Conservation (phyloP, 2,113 vertebrate genomes). For the Pelecanoides urinatrix region DNA sequence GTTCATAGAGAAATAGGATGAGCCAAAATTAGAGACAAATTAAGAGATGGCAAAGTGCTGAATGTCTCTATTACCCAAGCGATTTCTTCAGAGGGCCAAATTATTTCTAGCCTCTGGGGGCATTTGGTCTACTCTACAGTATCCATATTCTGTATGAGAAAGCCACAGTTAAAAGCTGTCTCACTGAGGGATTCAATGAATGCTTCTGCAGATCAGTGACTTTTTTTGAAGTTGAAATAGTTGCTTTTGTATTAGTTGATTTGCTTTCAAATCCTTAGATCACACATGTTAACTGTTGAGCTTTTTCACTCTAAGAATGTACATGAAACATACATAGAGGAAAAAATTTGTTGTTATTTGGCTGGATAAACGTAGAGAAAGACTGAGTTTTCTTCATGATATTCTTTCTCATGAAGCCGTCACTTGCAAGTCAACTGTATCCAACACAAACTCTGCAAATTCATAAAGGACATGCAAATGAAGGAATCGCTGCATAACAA, state of each 20-base stretch:
- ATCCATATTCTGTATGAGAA: not conserved
- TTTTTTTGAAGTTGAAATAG: not conserved
- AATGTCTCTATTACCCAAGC: not conserved
- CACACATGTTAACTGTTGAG: not conserved
- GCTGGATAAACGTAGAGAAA: not conserved
- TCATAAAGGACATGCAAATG: not conserved
- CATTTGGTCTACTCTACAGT: not conserved
- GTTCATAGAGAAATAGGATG: not conserved
- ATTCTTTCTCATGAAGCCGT: not conserved
- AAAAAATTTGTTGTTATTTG: not conserved
- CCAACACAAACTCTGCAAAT: not conserved
- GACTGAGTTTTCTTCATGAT: not conserved
- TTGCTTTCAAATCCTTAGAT: not conserved
- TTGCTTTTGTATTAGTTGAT: not conserved
- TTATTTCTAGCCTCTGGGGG: not conserved
- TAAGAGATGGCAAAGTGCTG: not conserved
- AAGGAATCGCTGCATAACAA: not conserved
- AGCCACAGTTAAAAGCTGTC: not conserved
- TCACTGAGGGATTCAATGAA: not conserved
- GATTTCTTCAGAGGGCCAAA: not conserved
- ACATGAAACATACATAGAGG: not conserved
- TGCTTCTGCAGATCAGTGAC: not conserved
- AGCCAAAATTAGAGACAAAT: constrained; percentile 26
- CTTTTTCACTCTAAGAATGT: not conserved
- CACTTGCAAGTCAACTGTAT: not conserved